phyloP scores from a whole-genome alignment of 2,797 vertebrate genomes.

The Hypotaenidia philippensis region DNA sequence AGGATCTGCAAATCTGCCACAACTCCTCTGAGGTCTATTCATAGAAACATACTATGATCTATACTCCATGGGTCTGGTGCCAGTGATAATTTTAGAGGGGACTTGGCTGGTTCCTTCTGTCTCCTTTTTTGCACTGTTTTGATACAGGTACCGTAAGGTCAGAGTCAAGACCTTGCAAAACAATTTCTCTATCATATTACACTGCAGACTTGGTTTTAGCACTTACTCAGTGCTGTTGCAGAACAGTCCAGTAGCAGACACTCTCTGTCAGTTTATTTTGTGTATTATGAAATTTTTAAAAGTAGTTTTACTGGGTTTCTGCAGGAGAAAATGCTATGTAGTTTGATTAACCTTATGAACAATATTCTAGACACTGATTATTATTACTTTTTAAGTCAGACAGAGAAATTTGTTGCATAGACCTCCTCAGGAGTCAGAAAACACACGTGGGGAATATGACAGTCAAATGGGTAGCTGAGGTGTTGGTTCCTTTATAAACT shows the following conservation, averaged over 20 bases:
- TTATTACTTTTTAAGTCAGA: not conserved
- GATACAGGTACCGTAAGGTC: constrained; percentile 49
- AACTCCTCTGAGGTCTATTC: constrained; percentile 48
- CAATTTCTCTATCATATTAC: constrained; percentile 43
- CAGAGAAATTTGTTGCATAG: not conserved
- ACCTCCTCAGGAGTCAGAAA: not conserved
- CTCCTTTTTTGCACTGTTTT: constrained; percentile 67
- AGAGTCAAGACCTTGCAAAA: constrained; percentile 23
- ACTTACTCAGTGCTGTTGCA: constrained; percentile 1
- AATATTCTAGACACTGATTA: not conserved
- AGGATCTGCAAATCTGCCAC: constrained; percentile 63
- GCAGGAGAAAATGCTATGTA: not conserved
- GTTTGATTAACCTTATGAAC: not conserved
- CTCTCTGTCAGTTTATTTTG: constrained; percentile 21
- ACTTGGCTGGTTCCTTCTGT: constrained; percentile 58
- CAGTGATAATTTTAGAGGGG: constrained; percentile 73
- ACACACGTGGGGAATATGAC: rapidly evolving
- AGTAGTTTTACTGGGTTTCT: not conserved
- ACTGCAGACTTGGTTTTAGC: not conserved
- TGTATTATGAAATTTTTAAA: not conserved
- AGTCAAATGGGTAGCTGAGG: not conserved
- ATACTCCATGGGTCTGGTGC: constrained; percentile 52
- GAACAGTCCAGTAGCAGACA: constrained; percentile 16
- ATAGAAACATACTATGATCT: constrained; percentile 65
- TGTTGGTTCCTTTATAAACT: not conserved